Evolutionary conservation across 2,797 vertebrate genomes (phyloP), one percentile per base, ranked within the genome.

Genomic region (Pipistrellus pipistrellus): DNA sequence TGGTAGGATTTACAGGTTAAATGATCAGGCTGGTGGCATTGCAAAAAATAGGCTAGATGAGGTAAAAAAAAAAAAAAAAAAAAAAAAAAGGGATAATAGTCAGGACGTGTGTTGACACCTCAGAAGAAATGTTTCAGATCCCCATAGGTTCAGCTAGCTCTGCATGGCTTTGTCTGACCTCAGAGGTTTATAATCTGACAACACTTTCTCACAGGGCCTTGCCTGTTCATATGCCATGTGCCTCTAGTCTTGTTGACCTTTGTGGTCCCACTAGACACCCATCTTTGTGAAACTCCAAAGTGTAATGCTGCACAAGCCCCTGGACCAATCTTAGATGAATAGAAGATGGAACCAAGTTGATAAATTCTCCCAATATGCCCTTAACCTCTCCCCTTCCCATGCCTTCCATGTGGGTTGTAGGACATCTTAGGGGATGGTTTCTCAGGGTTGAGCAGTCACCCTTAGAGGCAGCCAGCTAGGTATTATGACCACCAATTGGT

Each of bases 1-100:
- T 72, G 69, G 46, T 44, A 35, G 46, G 25, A 55, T 83, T 96
- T 51, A 35, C 25, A 92, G 62, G 62, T 92, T 82, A 92, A 89
- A 90, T 41, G 5, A 48, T 66, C 6, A 57, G 35, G 4, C 25
- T 38, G 5, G 7, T 77, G 18, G 4, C 62, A 38, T 4, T 72
- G 15, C 35, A 41, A 17, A 78, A 88, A 68, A 85, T 20, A 90
- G 46, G 55, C 14, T 30, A 59, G 30, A 73, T 51, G 30, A 53
- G n/a, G 27, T n/a, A n/a, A n/a, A n/a, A n/a, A n/a, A n/a, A n/a
- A n/a, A n/a, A n/a, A n/a, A n/a, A n/a, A n/a, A n/a, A n/a, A n/a
- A n/a, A n/a, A n/a, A 72, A 85, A 88, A 44, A 80, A 76, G 21
- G 15, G n/a, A 9, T 57, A 81, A 18, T 32, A 77, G 4, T 78